phyloP scores from a whole-genome alignment of 1,140 invertebrate genomes.

The Drosophila mauritiana region DNA sequence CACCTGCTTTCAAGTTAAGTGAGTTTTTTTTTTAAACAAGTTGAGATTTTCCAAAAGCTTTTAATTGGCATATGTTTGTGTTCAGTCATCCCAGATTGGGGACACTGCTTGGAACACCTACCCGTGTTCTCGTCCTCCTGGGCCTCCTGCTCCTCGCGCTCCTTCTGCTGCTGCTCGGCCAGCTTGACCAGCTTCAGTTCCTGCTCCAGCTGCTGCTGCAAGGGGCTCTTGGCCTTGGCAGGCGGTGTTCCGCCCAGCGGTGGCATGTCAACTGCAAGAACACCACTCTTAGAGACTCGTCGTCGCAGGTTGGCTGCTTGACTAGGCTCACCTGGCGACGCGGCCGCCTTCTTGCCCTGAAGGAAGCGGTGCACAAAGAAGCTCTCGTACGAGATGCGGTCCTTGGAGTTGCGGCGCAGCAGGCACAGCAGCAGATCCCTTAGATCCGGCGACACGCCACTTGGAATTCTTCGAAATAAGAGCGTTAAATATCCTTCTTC shows the following conservation, averaged over 20 bases:
- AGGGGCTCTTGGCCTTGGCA: conserved; percentile 75
- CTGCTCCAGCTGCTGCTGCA: conserved; percentile 77
- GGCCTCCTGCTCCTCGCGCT: conserved; percentile 67
- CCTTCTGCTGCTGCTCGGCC: conserved; percentile 68
- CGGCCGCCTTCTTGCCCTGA: conserved; percentile 87
- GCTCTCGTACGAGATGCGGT: conserved; percentile 97
- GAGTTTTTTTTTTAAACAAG: neutral
- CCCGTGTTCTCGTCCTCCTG: conserved; percentile 73
- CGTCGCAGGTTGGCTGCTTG: conserved; percentile 12
- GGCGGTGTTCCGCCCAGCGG: conserved; percentile 73
- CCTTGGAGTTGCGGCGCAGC: conserved; percentile 95
- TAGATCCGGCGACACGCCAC: conserved; percentile 95
- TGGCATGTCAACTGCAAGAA: conserved; percentile 74
- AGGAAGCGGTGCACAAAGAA: conserved; percentile 98
- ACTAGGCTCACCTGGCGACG: conserved; percentile 66
- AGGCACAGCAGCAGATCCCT: conserved; percentile 94
- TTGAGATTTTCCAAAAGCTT: neutral
- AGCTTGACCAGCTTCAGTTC: conserved; percentile 69
- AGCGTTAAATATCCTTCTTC: neutral
- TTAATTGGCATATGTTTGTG: too few species aligned
- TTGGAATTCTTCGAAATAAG: conserved; percentile 91
- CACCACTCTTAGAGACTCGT: conserved; percentile 20
- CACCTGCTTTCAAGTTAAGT: neutral
- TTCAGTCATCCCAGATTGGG: too few species aligned
- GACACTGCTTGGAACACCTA: conserved; percentile 8